Conservation (phyloP, 2,113 vertebrate genomes). For the Myiozetetes cayanensis region DNA sequence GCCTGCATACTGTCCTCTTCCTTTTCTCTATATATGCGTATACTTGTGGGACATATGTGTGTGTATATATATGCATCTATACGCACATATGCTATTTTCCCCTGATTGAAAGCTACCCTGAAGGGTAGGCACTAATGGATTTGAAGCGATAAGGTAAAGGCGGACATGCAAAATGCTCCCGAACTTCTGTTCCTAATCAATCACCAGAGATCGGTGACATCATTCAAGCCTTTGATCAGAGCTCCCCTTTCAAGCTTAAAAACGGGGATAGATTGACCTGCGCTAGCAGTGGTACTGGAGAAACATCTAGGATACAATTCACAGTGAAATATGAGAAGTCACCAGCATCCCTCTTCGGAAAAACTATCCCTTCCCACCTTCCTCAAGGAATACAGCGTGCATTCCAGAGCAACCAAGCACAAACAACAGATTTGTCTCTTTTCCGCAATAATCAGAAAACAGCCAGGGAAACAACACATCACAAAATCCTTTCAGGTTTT, state of each 20-base stretch:
- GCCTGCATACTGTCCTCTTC: not conserved
- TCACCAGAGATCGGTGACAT: conserved; percentile 91
- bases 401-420: conserved; percentile 67
- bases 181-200: conserved; percentile 92
- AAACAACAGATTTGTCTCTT: conserved; percentile 55
- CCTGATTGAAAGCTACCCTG: not conserved
- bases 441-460: conserved; percentile 32
- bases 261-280: conserved; percentile 69
- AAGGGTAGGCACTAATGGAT: conserved; percentile 63
- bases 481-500: conserved; percentile 25
- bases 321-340: conserved; percentile 74
- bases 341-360: conserved; percentile 43
- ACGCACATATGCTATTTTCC: not conserved
- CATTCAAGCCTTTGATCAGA: conserved; percentile 89
- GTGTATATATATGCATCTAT: no score
- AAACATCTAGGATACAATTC: conserved; percentile 76
- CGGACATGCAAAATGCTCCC: conserved; percentile 70
- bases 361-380: conserved; percentile 56
- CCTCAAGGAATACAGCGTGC: conserved; percentile 32
- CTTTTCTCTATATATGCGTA: not conserved
- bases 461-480: not conserved
- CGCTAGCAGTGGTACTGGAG: conserved; percentile 51
- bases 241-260: conserved; percentile 84
- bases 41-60: not conserved
- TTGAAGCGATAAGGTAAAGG: conserved; percentile 68